A percentile compares a stretch with the other conserved stretches of the same genome.
Conservation (phyloP, 2,888 invertebrate genomes). For the Athrips mouffetella region DNA sequence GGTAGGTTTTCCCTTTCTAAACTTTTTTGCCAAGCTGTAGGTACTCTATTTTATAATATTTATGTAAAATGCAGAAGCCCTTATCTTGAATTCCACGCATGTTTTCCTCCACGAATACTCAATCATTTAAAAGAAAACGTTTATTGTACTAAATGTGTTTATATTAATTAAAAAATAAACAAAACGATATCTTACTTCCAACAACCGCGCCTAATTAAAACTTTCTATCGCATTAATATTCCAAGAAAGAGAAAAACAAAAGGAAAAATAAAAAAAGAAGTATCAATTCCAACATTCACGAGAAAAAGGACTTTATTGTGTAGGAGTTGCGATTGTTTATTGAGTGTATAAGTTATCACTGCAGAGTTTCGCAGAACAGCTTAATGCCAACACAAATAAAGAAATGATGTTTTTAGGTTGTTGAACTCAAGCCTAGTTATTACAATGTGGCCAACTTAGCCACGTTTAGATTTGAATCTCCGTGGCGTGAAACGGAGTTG, state of each 20-base stretch:
- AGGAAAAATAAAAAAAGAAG: neutral
- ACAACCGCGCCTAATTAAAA: conserved; percentile 1
- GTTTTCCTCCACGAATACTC: too few species aligned
- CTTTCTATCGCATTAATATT: conserved; percentile 2
- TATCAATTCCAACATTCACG: neutral
- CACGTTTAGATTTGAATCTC: too few species aligned
- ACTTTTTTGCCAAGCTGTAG: too few species aligned
- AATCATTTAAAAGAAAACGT: too few species aligned
- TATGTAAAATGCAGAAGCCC: too few species aligned
- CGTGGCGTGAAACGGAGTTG: too few species aligned
- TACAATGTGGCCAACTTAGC: neutral
- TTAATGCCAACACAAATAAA: conserved; percentile 11
- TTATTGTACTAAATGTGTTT: too few species aligned
- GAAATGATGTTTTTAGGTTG: conserved; percentile 7
- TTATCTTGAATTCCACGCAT: too few species aligned
- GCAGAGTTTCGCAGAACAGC: conserved; percentile 10
- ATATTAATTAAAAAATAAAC: too few species aligned
- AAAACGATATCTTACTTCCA: neutral
- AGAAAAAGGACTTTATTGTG: neutral
- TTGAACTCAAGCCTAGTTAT: conserved; percentile 1
- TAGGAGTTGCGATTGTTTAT: neutral
- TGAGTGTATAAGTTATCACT: neutral
- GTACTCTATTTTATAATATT: too few species aligned
- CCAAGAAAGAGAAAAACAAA: conserved; percentile 1
- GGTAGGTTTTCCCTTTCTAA: too few species aligned